Conservation (phyloP, 2,797 vertebrate species). For the Etheostoma perlongum region DNA sequence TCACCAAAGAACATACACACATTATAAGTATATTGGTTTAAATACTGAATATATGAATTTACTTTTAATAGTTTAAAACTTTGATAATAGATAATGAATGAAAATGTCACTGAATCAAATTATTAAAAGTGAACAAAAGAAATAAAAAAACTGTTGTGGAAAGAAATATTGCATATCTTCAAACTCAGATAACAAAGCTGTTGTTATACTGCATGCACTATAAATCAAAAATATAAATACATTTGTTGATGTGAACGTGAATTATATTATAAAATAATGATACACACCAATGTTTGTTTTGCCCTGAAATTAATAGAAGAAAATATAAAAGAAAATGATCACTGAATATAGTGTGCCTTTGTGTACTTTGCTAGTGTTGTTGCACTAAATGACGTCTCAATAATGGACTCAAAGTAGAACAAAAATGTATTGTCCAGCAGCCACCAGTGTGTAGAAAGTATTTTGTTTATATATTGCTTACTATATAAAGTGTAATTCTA, state of each 20-base stretch:
- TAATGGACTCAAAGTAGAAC: neutral
- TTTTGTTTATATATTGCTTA: neutral
- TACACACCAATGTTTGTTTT: neutral
- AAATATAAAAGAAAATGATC: neutral
- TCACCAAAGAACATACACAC: neutral
- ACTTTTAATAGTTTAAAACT: neutral
- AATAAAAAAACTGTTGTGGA: too few species aligned
- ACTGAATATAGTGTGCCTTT: conserved; percentile 13
- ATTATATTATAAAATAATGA: neutral
- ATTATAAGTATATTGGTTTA: neutral
- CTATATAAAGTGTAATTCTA: neutral
- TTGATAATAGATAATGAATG: neutral
- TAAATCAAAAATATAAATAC: neutral
- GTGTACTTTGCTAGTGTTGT: conserved; percentile 13
- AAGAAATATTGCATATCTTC: neutral
- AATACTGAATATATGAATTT: neutral
- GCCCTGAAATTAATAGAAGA: neutral
- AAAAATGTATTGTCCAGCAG: neutral
- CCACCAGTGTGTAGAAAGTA: neutral
- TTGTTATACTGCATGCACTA: neutral
- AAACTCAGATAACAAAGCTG: neutral
- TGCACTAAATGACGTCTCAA: neutral
- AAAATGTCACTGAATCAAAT: neutral
- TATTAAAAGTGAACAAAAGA: neutral
- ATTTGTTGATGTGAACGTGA: neutral